These are phyloP conservation scores for Reticulitermes lucifugus DNA, from an alignment of 2,888 invertebrate genomes.

Conservation along the genomic window DNA sequence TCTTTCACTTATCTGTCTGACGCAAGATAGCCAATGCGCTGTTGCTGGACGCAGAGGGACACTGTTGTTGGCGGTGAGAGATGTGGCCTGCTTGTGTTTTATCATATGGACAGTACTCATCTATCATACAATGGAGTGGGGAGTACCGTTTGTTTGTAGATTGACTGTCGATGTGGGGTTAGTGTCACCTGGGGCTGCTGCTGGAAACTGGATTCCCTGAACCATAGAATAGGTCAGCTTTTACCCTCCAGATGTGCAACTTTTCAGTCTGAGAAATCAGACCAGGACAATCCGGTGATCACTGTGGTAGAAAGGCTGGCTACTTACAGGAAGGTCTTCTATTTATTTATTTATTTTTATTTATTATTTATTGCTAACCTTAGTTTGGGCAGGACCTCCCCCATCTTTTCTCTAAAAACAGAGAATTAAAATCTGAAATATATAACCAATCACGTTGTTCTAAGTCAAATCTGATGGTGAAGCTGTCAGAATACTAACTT, in stretches of 20 bases:
- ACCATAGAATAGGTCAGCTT: background rate
- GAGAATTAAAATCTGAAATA: no score
- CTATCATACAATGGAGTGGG: background rate
- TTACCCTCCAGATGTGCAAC: background rate
- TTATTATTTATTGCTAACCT: no score
- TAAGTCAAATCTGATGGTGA: no score
- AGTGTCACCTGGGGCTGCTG: background rate
- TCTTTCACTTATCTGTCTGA: background rate
- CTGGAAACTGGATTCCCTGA: background rate
- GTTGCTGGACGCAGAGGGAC: background rate
- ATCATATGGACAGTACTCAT: background rate
- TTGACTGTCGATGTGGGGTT: background rate
- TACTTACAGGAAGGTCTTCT: no score
- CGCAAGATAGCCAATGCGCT: background rate
- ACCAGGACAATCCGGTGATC: no score
- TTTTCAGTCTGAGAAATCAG: background rate
- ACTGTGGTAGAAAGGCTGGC: no score
- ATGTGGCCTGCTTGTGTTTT: background rate
- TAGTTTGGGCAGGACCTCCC: no score
- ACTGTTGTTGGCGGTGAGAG: background rate
- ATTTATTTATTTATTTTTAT: no score
- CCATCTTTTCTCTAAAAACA: no score
- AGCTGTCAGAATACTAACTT: no score
- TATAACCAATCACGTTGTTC: no score
- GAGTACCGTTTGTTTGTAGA: background rate